These are phyloP conservation scores for Limnephilus auricula DNA, from an alignment of 2,888 invertebrate genomes.

Conservation along the genomic window DNA sequence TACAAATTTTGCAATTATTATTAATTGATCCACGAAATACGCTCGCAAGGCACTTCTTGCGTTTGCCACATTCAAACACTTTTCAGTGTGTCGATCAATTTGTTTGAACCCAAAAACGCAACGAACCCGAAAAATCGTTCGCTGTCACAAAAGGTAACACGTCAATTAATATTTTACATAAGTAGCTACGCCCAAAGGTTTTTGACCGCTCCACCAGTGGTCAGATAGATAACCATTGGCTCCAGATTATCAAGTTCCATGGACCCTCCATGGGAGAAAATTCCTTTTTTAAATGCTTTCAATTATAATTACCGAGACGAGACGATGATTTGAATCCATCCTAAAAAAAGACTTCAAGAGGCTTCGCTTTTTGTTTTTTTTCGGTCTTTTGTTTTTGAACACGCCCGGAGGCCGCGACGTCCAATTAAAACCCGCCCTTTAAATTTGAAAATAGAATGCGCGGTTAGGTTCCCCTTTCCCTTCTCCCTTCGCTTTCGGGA, in stretches of 20 bases:
- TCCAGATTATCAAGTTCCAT: slow-evolving; percentile 26
- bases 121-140: not conserved
- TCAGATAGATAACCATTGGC: not conserved
- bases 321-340: slow-evolving; percentile 61
- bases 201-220: not conserved
- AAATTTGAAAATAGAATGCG: slow-evolving; percentile 44
- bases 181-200: not conserved
- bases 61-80: not conserved
- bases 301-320: slow-evolving; percentile 65
- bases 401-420: slow-evolving; percentile 55
- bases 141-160: not conserved
- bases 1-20: too few species aligned
- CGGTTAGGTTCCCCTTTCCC: slow-evolving; percentile 26
- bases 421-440: slow-evolving; percentile 59
- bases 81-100: not conserved
- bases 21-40: too few species aligned
- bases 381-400: slow-evolving; percentile 51
- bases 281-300: slow-evolving; percentile 61
- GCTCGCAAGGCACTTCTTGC: too few species aligned
- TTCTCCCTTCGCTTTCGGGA: not conserved
- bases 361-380: slow-evolving; percentile 52
- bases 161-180: slow-evolving; percentile 2
- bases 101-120: not conserved
- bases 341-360: slow-evolving; percentile 56
- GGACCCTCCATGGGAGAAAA: slow-evolving; percentile 8